Percentiles rank a stretch among this genome's conserved stretches.
Conservation (phyloP, 2,113 vertebrate genomes). For the Hippolais icterina region DNA sequence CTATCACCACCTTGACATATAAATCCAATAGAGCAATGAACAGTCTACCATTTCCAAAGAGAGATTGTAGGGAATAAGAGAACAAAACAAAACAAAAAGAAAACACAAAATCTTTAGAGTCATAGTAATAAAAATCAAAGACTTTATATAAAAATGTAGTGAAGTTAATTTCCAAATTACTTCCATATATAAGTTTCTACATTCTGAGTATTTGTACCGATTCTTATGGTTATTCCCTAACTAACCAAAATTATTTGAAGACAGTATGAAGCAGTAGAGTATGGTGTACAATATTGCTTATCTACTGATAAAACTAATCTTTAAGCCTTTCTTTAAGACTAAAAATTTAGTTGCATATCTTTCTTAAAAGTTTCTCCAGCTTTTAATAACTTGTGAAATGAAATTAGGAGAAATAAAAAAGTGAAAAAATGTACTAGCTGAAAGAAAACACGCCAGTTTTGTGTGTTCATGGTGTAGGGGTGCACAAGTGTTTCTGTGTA, state of each 20-base stretch:
- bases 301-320: neutral
- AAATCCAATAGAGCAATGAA: neutral
- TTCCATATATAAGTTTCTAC: neutral
- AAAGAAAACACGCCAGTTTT: neutral
- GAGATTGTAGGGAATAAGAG: accelerated
- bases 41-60: neutral
- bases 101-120: neutral
- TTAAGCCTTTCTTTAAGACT: neutral
- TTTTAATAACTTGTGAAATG: neutral
- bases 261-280: neutral
- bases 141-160: neutral
- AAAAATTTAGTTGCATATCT: neutral
- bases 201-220: neutral
- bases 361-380: neutral
- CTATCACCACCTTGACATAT: neutral
- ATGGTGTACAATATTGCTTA: neutral
- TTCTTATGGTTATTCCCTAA: neutral
- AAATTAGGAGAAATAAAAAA: neutral
- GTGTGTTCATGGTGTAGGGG: neutral
- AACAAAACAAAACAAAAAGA: too few relatives aligned
- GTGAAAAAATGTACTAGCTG: neutral
- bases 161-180: neutral
- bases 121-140: neutral
- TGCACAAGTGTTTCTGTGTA: neutral
- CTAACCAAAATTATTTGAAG: neutral